Base-by-base conservation (phyloP, 1,140 invertebrate species). In the Eueides isabella region DNA sequence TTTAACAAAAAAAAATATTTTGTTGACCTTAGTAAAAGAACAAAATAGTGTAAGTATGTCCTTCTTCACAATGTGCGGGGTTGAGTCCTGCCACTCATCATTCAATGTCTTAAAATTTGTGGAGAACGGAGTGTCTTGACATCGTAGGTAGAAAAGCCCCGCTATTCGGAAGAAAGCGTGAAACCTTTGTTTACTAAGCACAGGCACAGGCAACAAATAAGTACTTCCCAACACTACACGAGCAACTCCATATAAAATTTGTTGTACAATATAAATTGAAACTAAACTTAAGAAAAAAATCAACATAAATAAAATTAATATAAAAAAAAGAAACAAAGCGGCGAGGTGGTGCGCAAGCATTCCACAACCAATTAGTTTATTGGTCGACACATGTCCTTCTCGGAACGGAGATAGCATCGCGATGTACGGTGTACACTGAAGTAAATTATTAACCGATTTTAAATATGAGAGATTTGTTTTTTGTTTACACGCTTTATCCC, bases 331-430 rank as follows among this genome's bases (percentile, higher is more conserved):
- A 80, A 83, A 85, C 87, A 86, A 55, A 55, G 48, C 48, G 48
- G 48, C 41, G 75, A 75, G 75, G 75, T 75, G 77, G 77, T 77
- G 84, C 71, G 41, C 83, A 78, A 84, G 88, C 90, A 87, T 91
- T 84, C 87, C 82, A 63, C 72, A 78, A 73, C 88, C 90, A 92
- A 92, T 92, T 92, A 92, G 89, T 92, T 92, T 92, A 92, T 92
- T 92, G 87, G 87, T 74, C 77, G 87, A 89, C 90, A 90, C 82
- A 87, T 91, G 90, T 90, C 90, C 90, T 92, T 92, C 88, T 78
- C 44, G 81, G 90, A 92, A 92, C 78, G 81, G 12, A 44, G 90
- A 92, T 92, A 90, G 79, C 79, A 91, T 90, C 29, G 68, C 44
- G 48, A 26, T 55, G 48, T 23, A 26, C 23, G 48, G 2, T 26